Percentiles rank a stretch among this genome's conserved stretches.
Evolutionary conservation across 2,113 vertebrate species (phyloP).

Genomic region (Anseranas semipalmata): DNA sequence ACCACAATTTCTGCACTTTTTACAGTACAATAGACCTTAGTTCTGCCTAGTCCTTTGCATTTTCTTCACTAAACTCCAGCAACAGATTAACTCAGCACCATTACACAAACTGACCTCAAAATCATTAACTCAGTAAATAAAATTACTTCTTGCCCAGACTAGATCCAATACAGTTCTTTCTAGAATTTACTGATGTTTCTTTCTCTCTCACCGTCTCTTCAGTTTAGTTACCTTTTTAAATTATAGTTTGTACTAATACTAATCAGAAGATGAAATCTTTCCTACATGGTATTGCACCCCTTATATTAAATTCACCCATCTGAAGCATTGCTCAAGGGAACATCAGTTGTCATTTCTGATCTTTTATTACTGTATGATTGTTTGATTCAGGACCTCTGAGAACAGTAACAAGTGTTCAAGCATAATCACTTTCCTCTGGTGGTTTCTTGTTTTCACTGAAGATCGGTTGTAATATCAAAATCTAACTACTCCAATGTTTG

Average conservation of each 20-base stretch:
- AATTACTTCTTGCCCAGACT: not conserved
- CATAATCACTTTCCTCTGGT: not conserved
- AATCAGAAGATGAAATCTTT: not conserved
- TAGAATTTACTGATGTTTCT: not conserved
- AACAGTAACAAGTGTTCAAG: not conserved
- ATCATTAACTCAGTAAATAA: slow-evolving; percentile 28
- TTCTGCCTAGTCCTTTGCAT: not conserved
- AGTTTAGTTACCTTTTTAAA: not conserved
- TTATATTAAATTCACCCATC: not conserved
- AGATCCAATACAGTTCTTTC: not conserved
- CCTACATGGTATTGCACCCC: not conserved
- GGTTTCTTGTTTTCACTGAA: not conserved
- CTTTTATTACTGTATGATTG: not conserved
- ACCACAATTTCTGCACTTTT: not conserved
- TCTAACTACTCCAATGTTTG: not conserved
- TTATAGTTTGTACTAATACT: not conserved
- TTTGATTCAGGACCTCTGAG: not conserved
- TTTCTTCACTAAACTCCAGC: not conserved
- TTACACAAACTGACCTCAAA: slow-evolving; percentile 1
- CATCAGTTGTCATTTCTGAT: not conserved
- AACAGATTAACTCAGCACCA: not conserved
- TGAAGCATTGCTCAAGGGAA: not conserved
- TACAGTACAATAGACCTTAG: not conserved
- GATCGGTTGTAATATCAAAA: not conserved
- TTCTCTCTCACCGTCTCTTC: not conserved